Conservation (phyloP, 2,113 vertebrate genomes). For the Varanus komodoensis region DNA sequence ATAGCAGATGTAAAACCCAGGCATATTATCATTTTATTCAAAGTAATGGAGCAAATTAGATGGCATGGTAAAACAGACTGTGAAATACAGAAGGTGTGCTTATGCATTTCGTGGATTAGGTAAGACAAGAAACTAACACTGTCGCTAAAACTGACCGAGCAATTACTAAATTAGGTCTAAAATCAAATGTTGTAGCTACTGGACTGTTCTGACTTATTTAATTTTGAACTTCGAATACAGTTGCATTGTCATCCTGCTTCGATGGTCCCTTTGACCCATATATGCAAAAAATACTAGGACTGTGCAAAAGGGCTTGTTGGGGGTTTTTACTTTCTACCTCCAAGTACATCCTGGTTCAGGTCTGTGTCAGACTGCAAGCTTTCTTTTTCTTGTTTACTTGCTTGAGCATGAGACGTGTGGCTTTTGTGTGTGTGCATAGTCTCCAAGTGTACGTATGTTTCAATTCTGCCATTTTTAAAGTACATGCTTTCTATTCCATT, state of each 20-base stretch:
- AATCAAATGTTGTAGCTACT: neutral
- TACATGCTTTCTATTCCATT: too few species aligned
- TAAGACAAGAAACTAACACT: too few species aligned
- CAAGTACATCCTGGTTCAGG: too few species aligned
- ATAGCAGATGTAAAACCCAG: slow-evolving; percentile 3
- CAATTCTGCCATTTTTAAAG: too few species aligned
- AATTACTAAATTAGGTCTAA: neutral
- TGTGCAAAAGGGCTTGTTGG: too few species aligned
- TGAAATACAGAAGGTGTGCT: neutral
- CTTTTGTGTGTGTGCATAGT: too few species aligned
- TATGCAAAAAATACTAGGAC: too few species aligned
- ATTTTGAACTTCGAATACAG: neutral
- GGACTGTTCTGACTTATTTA: neutral
- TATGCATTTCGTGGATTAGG: neutral
- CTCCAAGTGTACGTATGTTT: too few species aligned
- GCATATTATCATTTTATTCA: neutral
- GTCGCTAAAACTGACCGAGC: neutral
- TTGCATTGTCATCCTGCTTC: neutral
- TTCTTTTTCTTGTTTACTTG: too few species aligned
- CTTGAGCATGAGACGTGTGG: too few species aligned
- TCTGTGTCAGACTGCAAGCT: too few species aligned
- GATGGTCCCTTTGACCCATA: neutral
- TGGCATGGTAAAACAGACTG: neutral
- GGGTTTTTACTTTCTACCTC: too few species aligned
- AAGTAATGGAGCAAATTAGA: slow-evolving; percentile 11